Conservation (phyloP, 2,113 vertebrate genomes). For the Macroglossus sobrinus region DNA sequence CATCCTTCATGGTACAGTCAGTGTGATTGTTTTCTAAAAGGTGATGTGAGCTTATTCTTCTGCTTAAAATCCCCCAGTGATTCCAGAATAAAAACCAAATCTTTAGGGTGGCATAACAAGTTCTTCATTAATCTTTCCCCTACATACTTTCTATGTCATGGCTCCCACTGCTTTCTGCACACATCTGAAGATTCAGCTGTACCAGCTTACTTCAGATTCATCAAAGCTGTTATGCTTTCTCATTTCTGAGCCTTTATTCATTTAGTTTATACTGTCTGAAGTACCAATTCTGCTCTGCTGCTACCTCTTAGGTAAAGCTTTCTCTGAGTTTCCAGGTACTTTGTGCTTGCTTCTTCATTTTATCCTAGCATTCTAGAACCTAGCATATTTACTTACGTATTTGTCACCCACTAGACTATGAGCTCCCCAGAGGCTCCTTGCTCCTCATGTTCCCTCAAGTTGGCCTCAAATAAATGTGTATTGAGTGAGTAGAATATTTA, state of each 20-base stretch:
- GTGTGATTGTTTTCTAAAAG: neutral
- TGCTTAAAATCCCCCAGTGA: neutral
- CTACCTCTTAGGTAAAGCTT: neutral
- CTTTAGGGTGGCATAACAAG: neutral
- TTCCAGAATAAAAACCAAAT: neutral
- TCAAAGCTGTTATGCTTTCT: neutral
- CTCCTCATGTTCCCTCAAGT: neutral
- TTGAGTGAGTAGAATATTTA: neutral
- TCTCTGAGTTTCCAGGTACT: neutral
- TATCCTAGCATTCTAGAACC: neutral
- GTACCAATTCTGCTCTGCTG: neutral
- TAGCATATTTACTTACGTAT: neutral
- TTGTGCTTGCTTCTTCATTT: neutral
- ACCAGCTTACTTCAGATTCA: neutral
- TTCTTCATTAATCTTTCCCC: neutral
- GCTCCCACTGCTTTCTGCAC: neutral
- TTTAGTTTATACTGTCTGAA: neutral
- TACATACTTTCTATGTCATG: neutral
- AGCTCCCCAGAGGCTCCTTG: neutral
- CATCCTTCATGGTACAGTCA: neutral
- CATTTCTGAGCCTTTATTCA: neutral
- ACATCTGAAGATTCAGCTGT: neutral
- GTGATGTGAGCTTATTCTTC: neutral
- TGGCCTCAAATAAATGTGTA: neutral
- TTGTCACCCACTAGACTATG: neutral